phyloP scores from a whole-genome alignment of 2,113 vertebrate genomes.

The Triplophysa tibetana region DNA sequence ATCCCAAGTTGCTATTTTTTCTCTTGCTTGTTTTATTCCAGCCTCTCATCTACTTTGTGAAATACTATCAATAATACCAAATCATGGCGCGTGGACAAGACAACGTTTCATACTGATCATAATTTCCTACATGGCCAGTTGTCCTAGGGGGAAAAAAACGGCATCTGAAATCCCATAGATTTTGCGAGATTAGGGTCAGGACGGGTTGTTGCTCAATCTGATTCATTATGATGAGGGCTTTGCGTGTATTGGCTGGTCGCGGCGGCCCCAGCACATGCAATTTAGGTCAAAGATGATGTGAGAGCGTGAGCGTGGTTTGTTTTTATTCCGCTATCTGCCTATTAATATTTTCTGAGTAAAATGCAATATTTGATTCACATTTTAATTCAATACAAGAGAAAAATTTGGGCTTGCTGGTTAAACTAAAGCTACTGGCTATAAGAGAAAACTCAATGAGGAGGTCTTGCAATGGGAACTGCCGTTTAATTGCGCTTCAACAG shows the following conservation, averaged over 20 bases:
- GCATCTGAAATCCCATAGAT: conserved; percentile 63
- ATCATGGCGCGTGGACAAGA: conserved; percentile 51
- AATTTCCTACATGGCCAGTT: conserved; percentile 61
- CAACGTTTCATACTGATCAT: conserved; percentile 57
- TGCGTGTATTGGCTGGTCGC: conserved; percentile 71
- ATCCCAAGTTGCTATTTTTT: conserved; percentile 24
- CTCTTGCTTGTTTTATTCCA: background rate
- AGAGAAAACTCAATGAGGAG: background rate
- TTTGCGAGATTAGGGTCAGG: conserved; percentile 73
- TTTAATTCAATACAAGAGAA: background rate
- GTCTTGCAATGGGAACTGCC: background rate
- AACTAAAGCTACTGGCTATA: background rate
- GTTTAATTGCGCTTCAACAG: background rate
- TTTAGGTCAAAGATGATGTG: conserved; percentile 71
- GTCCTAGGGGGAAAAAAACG: background rate
- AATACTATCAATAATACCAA: conserved; percentile 48
- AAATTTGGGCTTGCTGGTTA: background rate
- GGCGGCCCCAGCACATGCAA: conserved; percentile 63
- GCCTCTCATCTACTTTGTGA: background rate
- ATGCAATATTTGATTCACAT: conserved; percentile 17
- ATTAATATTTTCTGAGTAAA: conserved; percentile 3
- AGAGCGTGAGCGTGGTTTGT: conserved; percentile 52
- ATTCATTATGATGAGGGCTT: conserved; percentile 77
- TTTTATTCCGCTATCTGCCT: conserved; percentile 31
- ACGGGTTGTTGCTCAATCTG: conserved; percentile 71